Conservation (phyloP, 2,797 vertebrate species). For the Onychomys leucogaster region DNA sequence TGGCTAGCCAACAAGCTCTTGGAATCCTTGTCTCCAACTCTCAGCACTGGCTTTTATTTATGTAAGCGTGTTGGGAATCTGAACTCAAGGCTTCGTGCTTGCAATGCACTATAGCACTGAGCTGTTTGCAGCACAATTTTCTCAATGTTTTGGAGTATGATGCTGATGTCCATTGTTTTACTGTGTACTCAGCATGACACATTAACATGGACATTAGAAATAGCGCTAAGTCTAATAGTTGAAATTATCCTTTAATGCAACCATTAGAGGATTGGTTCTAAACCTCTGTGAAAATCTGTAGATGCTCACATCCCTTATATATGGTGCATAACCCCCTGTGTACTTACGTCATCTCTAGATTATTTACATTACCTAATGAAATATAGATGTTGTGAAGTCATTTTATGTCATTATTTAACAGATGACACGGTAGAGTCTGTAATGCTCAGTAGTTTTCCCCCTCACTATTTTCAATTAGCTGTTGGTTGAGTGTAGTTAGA, state of each 20-base stretch:
- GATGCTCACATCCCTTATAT: neutral
- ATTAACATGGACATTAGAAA: conserved; percentile 64
- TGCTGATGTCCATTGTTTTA: conserved; percentile 32
- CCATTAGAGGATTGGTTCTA: neutral
- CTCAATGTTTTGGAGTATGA: conserved; percentile 55
- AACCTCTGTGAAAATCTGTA: fast-evolving
- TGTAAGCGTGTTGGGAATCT: neutral
- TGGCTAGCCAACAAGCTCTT: neutral
- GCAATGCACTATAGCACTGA: neutral
- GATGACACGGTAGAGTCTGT: neutral
- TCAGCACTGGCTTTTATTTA: neutral
- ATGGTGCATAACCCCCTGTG: neutral
- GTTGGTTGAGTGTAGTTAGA: neutral
- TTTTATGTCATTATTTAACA: neutral
- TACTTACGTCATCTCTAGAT: neutral
- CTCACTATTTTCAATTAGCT: neutral
- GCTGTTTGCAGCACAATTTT: conserved; percentile 14
- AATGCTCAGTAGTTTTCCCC: neutral
- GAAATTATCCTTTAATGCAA: neutral
- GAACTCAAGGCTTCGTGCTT: neutral
- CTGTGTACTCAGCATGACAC: conserved; percentile 38
- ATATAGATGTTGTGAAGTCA: neutral
- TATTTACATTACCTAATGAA: neutral
- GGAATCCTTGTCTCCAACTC: neutral
- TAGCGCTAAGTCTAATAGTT: conserved; percentile 40